Evolutionary conservation across 2,888 invertebrate species (phyloP), one percentile per base, ranked within the genome.

Genomic region (Doris montereyensis): DNA sequence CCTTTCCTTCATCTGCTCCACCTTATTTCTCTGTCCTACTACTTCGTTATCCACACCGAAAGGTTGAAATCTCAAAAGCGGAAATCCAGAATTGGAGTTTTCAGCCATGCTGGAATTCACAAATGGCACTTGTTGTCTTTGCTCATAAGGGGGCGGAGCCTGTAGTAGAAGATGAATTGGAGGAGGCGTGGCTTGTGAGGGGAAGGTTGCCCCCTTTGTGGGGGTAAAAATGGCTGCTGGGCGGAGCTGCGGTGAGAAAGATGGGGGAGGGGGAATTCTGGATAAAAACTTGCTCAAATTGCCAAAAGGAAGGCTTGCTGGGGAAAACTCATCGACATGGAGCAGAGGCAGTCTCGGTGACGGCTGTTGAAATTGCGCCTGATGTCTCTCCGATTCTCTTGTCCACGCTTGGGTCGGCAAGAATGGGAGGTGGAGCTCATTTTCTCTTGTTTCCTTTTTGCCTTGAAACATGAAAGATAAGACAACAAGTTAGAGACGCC

Each of bases 21-120:
- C 79, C 72, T 85, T 79, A 26, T 84, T 75, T 21, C 52, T 70
- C n/a, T 74, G 67, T 62, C 21, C 57, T 0, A 10, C 68, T 28
- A 34, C 30, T 8, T 28, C 57, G 13, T 34, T 10, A 3, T 41
- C 75, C 2, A 72, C 81, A 1, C 81, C 78, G 57, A 85, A 86
- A 5, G 79, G 78, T 1, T 86, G 85, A 68, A 87, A 82, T 76
- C 81, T 72, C 10, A 84, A 77, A 24, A 82, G 72, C 0, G 77
- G 80, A 57, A 82, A 81, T 0, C 77, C 77, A 62, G 62, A 32
- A 1, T 70, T 81, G 77, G n/a, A 77, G 76, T 60, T 87, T 86
- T 67, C 84, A 81, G 74, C 86, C 86, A n/a, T n/a, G 86, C 86
- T 8, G 84, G 82, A 13, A 87, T 82, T n/a, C n/a, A 78, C 17